phyloP scores from a whole-genome alignment of 2,797 vertebrate species.

The Coracias cyanogaster region DNA sequence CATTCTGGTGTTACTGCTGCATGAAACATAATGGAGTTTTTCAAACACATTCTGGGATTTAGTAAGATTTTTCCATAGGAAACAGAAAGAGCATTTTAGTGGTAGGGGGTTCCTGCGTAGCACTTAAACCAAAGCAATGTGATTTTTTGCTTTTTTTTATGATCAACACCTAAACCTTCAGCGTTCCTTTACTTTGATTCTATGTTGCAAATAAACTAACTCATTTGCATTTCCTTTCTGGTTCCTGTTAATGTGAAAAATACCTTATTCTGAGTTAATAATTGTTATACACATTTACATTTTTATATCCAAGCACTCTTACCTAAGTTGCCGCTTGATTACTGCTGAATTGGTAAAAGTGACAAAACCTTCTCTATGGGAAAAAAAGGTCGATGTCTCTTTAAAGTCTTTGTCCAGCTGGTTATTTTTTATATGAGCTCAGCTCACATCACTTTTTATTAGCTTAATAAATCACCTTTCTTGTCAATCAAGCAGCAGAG shows the following conservation, averaged over 20 bases:
- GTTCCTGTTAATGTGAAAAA: constrained; percentile 42
- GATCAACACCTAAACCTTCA: constrained; percentile 27
- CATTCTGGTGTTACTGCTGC: constrained; percentile 76
- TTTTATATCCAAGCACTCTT: constrained; percentile 73
- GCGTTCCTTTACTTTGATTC: background rate
- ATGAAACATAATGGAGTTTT: constrained; percentile 78
- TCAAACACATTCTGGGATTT: constrained; percentile 67
- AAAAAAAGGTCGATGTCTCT: constrained; percentile 87
- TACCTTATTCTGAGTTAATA: constrained; percentile 68
- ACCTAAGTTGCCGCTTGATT: constrained; percentile 81
- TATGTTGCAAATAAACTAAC: constrained; percentile 31
- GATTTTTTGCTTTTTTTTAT: constrained; percentile 19
- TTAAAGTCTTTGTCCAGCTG: constrained; percentile 91
- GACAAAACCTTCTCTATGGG: constrained; percentile 76
- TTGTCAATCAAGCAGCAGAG: constrained; percentile 99
- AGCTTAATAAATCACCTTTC: constrained; percentile 99
- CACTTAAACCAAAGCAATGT: constrained; percentile 30
- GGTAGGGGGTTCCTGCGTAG: constrained; percentile 46
- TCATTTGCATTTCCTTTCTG: constrained; percentile 40
- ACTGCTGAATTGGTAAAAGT: constrained; percentile 83
- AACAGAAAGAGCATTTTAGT: constrained; percentile 61
- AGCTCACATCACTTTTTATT: constrained; percentile 99
- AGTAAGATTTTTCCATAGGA: constrained; percentile 73
- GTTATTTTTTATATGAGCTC: constrained; percentile 93
- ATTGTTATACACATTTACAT: constrained; percentile 67